phyloP scores from a whole-genome alignment of 2,888 invertebrate species.

The Polyommatus iphigenia region DNA sequence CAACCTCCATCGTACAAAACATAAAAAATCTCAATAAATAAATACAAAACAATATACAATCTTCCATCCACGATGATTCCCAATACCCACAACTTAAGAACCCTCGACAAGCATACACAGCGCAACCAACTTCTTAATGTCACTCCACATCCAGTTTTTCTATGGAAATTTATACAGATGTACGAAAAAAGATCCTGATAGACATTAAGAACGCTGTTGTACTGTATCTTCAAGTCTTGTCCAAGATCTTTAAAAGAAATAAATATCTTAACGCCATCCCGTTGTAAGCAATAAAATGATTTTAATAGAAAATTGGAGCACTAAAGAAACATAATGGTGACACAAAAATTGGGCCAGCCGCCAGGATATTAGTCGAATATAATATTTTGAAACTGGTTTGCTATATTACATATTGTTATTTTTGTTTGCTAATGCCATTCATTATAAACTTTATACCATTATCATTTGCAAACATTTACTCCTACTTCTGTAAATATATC shows the following conservation, averaged over 20 bases:
- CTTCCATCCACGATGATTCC: not conserved
- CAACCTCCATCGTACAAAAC: slow-evolving; percentile 1
- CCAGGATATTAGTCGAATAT: not conserved
- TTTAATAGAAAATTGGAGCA: not conserved
- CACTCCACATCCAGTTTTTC: too few species aligned
- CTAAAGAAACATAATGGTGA: not conserved
- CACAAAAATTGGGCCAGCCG: not conserved
- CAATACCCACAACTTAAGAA: not conserved
- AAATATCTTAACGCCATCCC: not conserved
- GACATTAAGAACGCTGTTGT: not conserved
- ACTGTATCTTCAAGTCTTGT: not conserved
- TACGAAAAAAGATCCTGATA: not conserved
- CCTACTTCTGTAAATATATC: not conserved
- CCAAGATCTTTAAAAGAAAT: not conserved
- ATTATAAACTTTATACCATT: not conserved
- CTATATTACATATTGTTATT: not conserved
- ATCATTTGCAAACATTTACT: not conserved
- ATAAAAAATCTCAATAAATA: slow-evolving; percentile 10
- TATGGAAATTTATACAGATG: too few species aligned
- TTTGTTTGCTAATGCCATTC: not conserved
- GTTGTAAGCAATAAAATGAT: not conserved
- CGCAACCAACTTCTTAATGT: too few species aligned
- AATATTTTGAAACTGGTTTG: not conserved
- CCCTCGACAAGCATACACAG: not conserved
- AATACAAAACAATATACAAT: not conserved